Base-by-base conservation (phyloP, 2,797 vertebrate genomes). In the Schizothorax lantsangensis region DNA sequence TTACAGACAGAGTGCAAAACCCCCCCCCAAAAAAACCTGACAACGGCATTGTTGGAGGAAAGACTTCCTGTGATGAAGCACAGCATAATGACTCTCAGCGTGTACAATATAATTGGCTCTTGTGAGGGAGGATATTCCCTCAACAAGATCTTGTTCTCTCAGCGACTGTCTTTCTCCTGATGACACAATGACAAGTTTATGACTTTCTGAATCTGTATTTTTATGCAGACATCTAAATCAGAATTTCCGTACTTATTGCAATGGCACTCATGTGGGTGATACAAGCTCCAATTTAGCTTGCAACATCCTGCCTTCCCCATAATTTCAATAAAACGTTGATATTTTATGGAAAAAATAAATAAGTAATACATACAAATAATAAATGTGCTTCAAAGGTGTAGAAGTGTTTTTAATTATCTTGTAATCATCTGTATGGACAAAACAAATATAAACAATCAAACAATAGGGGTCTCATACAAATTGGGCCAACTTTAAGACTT, bases 51-150 rank as follows among this genome's bases (percentile, higher is more conserved):
- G 64, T 45, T 75, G 30, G 38, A 78, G 59, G 68, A 86, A 84
- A 88, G 72, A 86, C 49, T 84, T 86, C 71, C 72, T 78, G 78
- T 72, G 52, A 84, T 43, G 82, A 84, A 23, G 47, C 57, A 26
- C 17, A 62, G 84, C 68, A 64, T 79, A 74, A 74, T 81, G 43
- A 73, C 43, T 64, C 68, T 80, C 45, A 81, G 40, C 69, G 0
- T 54, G 85, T 86, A 52, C 15, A 86, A 81, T 86, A 68, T 81
- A 74, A 86, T 86, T 86, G 71, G 40, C 43, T 86, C 54, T 81
- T 80, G 21, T 52, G 40, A 80, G 66, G 43, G 69, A 74, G 84
- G 77, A 74, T 73, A 68, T 68, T 71, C 30, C 59, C 43, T 75
- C 19, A 71, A 36, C 26, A 71, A 36, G 26, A 82, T 54, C 3